phyloP scores from a whole-genome alignment of 2,797 vertebrate genomes.

The Periparus ater region DNA sequence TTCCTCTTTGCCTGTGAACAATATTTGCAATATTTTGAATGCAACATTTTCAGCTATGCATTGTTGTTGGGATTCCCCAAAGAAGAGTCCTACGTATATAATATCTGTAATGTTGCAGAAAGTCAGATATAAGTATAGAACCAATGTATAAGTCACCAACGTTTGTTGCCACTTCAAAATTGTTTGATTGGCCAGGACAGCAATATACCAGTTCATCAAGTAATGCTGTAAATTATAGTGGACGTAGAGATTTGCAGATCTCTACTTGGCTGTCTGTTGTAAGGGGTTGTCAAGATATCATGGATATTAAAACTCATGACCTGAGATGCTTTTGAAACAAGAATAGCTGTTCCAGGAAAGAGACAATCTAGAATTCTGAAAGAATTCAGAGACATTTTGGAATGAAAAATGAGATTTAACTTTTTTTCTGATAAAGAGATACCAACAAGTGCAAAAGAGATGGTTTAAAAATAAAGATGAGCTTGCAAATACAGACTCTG shows the following conservation, averaged over 20 bases:
- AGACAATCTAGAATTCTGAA: neutral
- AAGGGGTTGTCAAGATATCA: neutral
- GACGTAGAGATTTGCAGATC: neutral
- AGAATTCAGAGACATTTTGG: neutral
- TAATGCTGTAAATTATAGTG: neutral
- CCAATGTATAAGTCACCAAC: neutral
- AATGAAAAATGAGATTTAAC: neutral
- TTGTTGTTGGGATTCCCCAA: neutral
- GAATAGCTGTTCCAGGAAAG: neutral
- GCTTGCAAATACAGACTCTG: neutral
- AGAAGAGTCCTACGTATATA: neutral
- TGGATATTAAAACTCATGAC: neutral
- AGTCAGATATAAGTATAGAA: neutral
- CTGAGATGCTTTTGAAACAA: neutral
- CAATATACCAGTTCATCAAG: neutral
- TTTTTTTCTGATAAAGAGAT: neutral
- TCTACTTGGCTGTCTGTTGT: neutral
- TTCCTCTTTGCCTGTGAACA: neutral
- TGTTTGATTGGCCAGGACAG: neutral
- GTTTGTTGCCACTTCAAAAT: neutral
- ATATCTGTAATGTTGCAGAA: neutral
- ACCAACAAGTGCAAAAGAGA: neutral
- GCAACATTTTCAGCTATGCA: neutral
- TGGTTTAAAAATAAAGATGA: conserved; percentile 31
- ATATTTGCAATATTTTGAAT: neutral